These are phyloP conservation scores for Ligdia adustata DNA, from an alignment of 2,888 invertebrate genomes.

Conservation along the genomic window DNA sequence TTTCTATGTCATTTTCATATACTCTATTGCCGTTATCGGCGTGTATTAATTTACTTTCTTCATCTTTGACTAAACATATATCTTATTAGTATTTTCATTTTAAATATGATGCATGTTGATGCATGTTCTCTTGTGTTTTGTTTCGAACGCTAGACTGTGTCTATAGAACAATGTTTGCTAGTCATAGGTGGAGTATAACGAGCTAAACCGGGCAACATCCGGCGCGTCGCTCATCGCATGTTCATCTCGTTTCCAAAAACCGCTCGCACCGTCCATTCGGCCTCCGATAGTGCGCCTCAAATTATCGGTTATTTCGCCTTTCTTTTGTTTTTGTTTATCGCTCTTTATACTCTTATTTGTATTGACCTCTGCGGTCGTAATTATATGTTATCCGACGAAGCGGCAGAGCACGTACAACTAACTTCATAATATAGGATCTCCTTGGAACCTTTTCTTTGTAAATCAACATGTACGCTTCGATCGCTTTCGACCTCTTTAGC, in stretches of 20 bases:
- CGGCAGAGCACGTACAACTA: constrained; percentile 61
- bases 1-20: too few species aligned
- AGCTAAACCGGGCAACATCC: constrained; percentile 26
- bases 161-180: not conserved
- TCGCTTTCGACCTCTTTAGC: not conserved
- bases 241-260: constrained; percentile 66
- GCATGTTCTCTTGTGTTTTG: not conserved
- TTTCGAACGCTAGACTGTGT: not conserved
- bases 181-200: not conserved
- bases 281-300: constrained; percentile 65
- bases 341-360: constrained; percentile 71
- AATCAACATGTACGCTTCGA: not conserved
- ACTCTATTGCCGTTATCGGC: too few species aligned
- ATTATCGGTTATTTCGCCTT: constrained; percentile 79
- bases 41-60: too few species aligned
- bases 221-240: constrained; percentile 62
- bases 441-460: constrained; percentile 8
- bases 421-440: not conserved
- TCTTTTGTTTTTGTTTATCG: constrained; percentile 76
- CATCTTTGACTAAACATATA: too few species aligned
- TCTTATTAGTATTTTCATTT: too few species aligned
- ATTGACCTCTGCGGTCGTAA: constrained; percentile 80
- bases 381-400: constrained; percentile 65
- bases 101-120: too few species aligned
- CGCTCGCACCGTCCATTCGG: constrained; percentile 55